phyloP scores from a whole-genome alignment of 2,888 invertebrate species.

The Pollenia griseotomentosa region DNA sequence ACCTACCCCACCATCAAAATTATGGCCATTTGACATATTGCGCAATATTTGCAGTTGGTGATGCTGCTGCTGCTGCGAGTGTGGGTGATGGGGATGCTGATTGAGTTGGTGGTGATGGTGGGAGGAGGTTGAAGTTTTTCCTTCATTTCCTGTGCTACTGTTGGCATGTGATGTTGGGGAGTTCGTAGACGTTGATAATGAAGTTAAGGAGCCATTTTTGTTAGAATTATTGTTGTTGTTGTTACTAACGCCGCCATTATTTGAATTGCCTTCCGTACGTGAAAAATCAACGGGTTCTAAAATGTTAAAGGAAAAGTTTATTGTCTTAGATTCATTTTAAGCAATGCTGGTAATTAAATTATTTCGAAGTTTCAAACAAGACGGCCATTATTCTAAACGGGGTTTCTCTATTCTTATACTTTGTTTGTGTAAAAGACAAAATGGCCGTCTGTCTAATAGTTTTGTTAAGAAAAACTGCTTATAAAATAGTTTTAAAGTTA shows the following conservation, averaged over 20 bases:
- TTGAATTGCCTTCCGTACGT: slow-evolving; percentile 79
- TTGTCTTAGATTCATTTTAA: slow-evolving; percentile 40
- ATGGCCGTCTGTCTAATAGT: neutral
- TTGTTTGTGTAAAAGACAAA: neutral
- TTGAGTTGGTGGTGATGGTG: slow-evolving; percentile 27
- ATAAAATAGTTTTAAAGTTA: slow-evolving; percentile 30
- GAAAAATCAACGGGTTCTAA: slow-evolving; percentile 84
- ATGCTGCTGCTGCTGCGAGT: slow-evolving; percentile 65
- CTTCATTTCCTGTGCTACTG: slow-evolving; percentile 69
- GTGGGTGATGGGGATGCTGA: slow-evolving; percentile 60
- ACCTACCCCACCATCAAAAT: slow-evolving; percentile 73
- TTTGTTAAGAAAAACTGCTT: slow-evolving; percentile 46
- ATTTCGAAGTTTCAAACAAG: slow-evolving; percentile 16
- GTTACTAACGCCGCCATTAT: slow-evolving; percentile 65
- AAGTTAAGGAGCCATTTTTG: slow-evolving; percentile 68
- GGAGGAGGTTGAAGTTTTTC: slow-evolving; percentile 45
- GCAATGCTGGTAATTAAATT: slow-evolving; percentile 47
- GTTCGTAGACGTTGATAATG: slow-evolving; percentile 63
- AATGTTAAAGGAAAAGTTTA: slow-evolving; percentile 54
- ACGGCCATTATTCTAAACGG: slow-evolving; percentile 23
- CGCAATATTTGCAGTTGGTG: slow-evolving; percentile 78
- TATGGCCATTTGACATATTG: slow-evolving; percentile 76
- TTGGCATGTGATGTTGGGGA: slow-evolving; percentile 75
- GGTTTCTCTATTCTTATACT: neutral
- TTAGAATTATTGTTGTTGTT: slow-evolving; percentile 50